Percentiles rank a stretch among this genome's conserved stretches.
phyloP scores from a whole-genome alignment of 2,888 invertebrate genomes.

The Eilema griseolum region DNA sequence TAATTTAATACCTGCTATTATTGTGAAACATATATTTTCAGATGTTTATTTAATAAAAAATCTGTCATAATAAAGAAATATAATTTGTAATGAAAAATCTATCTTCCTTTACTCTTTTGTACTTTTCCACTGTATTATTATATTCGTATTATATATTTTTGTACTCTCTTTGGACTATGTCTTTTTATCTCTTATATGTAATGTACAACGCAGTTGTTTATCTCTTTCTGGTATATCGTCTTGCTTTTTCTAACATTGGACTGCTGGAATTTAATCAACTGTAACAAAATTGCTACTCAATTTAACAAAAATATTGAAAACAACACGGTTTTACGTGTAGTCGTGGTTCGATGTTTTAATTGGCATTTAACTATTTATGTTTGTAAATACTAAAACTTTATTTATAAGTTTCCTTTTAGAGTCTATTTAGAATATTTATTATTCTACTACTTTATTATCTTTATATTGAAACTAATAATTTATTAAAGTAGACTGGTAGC shows the following conservation, averaged over 20 bases:
- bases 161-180: slow-evolving; percentile 18
- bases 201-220: slow-evolving; percentile 75
- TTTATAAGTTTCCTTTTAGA: slow-evolving; percentile 11
- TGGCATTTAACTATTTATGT: slow-evolving; percentile 44
- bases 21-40: too few relatives aligned
- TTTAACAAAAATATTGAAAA: slow-evolving; percentile 40
- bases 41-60: too few relatives aligned
- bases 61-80: not conserved
- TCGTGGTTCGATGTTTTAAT: slow-evolving; percentile 53
- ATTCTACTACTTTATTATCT: not conserved
- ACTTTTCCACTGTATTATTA: too few relatives aligned
- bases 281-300: slow-evolving; percentile 35
- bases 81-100: not conserved
- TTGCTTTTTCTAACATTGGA: slow-evolving; percentile 58
- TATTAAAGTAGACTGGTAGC: not conserved
- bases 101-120: too few relatives aligned
- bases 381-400: slow-evolving; percentile 32
- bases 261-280: slow-evolving; percentile 30
- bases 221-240: slow-evolving; percentile 48
- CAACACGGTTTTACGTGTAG: slow-evolving; percentile 52
- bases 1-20: too few relatives aligned
- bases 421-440: not conserved
- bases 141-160: too few relatives aligned
- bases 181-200: slow-evolving; percentile 59
- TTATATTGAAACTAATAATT: not conserved